phyloP scores from a whole-genome alignment of 2,113 vertebrate genomes.

The Austrofundulus limnaeus region DNA sequence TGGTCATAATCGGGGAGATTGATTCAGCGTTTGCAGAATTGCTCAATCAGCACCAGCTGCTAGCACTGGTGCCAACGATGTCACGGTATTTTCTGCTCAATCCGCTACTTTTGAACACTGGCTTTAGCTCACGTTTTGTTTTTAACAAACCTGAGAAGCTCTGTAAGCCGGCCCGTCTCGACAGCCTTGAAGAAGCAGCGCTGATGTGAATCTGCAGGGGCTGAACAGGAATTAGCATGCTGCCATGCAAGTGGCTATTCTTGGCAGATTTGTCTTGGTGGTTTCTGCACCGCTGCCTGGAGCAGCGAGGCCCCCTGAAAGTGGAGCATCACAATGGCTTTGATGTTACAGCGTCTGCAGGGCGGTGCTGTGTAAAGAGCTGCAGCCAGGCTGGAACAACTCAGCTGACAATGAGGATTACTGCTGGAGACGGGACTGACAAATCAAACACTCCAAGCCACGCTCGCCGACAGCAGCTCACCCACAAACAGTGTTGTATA shows the following conservation, averaged over 20 bases:
- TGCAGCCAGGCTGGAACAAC: conserved; percentile 13
- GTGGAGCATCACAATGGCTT: conserved; percentile 59
- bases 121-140: neutral
- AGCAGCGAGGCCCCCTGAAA: conserved; percentile 49
- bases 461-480: neutral
- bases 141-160: neutral
- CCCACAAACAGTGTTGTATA: too few species aligned
- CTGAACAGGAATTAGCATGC: conserved; percentile 33
- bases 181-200: neutral
- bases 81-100: neutral
- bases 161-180: neutral
- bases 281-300: conserved; percentile 48
- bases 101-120: neutral
- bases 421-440: conserved; percentile 18
- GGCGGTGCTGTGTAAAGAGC: conserved; percentile 27
- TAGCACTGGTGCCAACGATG: neutral
- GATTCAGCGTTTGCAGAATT: neutral
- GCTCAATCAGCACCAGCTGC: neutral
- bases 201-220: conserved; percentile 22
- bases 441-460: conserved; percentile 8
- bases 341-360: conserved; percentile 57
- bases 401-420: conserved; percentile 43
- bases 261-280: conserved; percentile 44
- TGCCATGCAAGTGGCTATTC: conserved; percentile 47
- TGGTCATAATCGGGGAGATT: too few species aligned